A percentile compares a stretch with the other conserved stretches of the same genome.
phyloP scores from a whole-genome alignment of 1,140 invertebrate species.

The Brachionus calyciflorus region DNA sequence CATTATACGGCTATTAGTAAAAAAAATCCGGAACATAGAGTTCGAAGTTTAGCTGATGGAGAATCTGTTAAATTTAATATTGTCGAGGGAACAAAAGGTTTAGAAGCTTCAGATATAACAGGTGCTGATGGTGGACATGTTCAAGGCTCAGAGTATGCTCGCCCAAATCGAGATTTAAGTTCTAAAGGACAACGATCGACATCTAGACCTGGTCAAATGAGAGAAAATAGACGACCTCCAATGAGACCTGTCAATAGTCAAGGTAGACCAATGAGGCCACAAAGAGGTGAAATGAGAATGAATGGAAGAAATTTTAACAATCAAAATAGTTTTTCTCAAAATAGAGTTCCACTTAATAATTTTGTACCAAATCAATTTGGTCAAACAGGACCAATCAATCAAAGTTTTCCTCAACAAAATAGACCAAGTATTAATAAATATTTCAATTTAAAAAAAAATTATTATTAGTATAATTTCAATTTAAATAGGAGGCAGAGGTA shows the following conservation, averaged over 20 bases:
- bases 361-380: conserved; percentile 10
- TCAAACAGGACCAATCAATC: not conserved
- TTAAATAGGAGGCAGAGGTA: not conserved
- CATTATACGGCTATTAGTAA: conserved; percentile 47
- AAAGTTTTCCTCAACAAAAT: not conserved
- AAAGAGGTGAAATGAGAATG: not conserved
- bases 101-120: conserved; percentile 47
- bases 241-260: not conserved
- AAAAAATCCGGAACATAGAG: conserved; percentile 38
- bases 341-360: not conserved
- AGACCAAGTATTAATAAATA: conserved; percentile 44
- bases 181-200: not conserved
- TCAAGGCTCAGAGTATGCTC: conserved; percentile 45
- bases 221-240: not conserved
- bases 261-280: not conserved
- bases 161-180: conserved; percentile 5
- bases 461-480: not conserved
- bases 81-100: conserved; percentile 39
- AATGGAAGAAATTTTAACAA: conserved; percentile 7
- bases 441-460: not conserved
- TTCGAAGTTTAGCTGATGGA: conserved; percentile 46
- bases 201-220: not conserved
- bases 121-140: conserved; percentile 36
- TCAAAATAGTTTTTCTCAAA: not conserved
- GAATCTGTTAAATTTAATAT: conserved; percentile 47